phyloP scores from a whole-genome alignment of 1,140 invertebrate species.

The Atopsyche davidsoni region DNA sequence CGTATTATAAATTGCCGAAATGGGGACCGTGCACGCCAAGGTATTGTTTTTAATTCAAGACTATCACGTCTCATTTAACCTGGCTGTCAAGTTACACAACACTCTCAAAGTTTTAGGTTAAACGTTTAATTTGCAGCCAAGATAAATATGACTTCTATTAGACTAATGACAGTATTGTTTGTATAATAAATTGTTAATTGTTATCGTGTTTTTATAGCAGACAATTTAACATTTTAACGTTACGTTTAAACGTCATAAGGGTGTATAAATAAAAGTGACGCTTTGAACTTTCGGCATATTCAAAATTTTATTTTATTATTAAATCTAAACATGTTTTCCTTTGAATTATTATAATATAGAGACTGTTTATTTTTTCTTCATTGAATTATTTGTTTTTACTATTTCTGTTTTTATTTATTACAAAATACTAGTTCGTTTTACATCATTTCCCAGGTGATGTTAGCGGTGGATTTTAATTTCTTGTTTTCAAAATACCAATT shows the following conservation, averaged over 20 bases:
- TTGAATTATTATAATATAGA: too few species aligned
- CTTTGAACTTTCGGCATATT: too few species aligned
- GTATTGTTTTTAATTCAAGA: constrained; percentile 32
- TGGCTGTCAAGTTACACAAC: constrained; percentile 16
- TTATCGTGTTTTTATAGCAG: background rate
- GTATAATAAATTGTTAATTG: background rate
- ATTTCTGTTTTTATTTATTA: too few species aligned
- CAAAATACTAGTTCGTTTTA: too few species aligned
- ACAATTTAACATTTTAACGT: too few species aligned
- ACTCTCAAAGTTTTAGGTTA: constrained; percentile 17
- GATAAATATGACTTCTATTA: background rate
- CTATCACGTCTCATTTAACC: constrained; percentile 5
- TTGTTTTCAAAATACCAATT: background rate
- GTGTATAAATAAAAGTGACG: too few species aligned
- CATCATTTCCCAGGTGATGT: too few species aligned
- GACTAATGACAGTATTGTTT: background rate
- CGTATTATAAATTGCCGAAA: constrained; percentile 18
- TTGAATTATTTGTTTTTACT: too few species aligned
- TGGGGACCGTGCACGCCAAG: constrained; percentile 45
- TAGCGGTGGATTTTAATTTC: background rate
- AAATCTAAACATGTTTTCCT: too few species aligned
- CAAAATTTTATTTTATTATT: too few species aligned
- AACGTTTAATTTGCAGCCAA: constrained; percentile 30
- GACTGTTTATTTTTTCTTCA: too few species aligned
- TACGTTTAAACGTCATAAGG: too few species aligned